Conservation (phyloP, 1,140 invertebrate genomes). For the Diorhabda sublineata region DNA sequence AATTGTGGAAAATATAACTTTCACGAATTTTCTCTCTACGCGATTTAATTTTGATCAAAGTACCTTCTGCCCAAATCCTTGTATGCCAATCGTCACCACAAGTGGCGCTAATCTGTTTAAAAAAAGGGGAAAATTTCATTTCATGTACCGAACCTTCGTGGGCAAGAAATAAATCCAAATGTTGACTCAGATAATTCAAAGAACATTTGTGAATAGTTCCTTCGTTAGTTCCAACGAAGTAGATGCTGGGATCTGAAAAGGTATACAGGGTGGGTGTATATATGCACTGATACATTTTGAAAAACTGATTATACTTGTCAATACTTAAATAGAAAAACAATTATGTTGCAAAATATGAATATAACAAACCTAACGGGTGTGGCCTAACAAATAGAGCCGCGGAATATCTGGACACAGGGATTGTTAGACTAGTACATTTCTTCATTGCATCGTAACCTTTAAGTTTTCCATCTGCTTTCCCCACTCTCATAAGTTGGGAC, state of each 20-base stretch:
- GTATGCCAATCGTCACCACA: constrained; percentile 77
- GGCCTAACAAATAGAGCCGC: constrained; percentile 60
- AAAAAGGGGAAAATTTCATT: constrained; percentile 75
- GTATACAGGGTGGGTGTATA: no score
- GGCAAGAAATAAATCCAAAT: constrained; percentile 67
- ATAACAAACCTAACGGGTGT: constrained; percentile 52
- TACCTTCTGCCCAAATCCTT: constrained; percentile 57
- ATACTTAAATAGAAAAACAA: constrained; percentile 38
- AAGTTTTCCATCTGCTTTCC: constrained; percentile 58
- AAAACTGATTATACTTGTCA: constrained; percentile 37
- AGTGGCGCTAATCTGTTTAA: constrained; percentile 69
- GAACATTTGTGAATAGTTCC: constrained; percentile 68
- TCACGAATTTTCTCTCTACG: constrained; percentile 29
- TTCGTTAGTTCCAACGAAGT: constrained; percentile 78
- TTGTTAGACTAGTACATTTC: constrained; percentile 48
- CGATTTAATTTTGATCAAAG: constrained; percentile 38
- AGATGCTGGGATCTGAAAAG: constrained; percentile 55
- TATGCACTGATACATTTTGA: no score
- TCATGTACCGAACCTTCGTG: constrained; percentile 76
- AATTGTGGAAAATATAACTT: constrained; percentile 1
- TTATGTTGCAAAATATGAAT: no score
- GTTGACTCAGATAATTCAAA: constrained; percentile 51
- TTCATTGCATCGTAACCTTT: constrained; percentile 53
- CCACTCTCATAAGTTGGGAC: constrained; percentile 52
- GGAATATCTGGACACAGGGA: constrained; percentile 55